Base-by-base conservation (phyloP, 30 jellyfish, hydroid and myxozoan species). In the Turritopsis rubra region DNA sequence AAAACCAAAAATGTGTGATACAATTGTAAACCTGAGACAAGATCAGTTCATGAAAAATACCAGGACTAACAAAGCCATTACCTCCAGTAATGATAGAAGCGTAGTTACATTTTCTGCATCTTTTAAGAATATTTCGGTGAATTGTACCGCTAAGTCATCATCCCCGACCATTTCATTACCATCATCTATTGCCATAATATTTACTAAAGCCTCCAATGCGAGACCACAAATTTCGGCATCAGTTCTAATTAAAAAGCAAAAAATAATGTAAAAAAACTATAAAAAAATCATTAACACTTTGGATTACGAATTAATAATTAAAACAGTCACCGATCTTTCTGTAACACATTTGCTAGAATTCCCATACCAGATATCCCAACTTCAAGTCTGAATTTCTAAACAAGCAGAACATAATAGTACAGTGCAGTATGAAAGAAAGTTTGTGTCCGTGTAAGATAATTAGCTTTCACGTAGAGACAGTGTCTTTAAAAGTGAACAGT, bases 361-460 rank as follows among this genome's bases (percentile, higher is more conserved):
- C 85, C 93, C 98, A 92, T 92, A 22, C 91, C 92, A n/a, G 90
- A 82, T 79, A 96, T 92, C 18, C 98, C 98, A 84, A 92, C 98
- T 79, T 92, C 98, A 8, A 92, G 88, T 73, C 87, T 84, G 84
- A 86, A 92, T 85, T 92, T 92, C 98, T 92, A 65, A 20, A 80
- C 68, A 53, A n/a, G n/a, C n/a, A n/a, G n/a, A n/a, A n/a, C n/a
- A n/a, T n/a, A n/a, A n/a, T n/a, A n/a, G n/a, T n/a, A n/a, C n/a
- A n/a, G n/a, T n/a, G n/a, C n/a, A n/a, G n/a, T n/a, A n/a, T n/a
- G n/a, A n/a, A n/a, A n/a, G n/a, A n/a, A n/a, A n/a, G n/a, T n/a
- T n/a, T n/a, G n/a, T n/a, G n/a, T n/a, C n/a, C n/a, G n/a, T n/a
- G n/a, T n/a, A n/a, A n/a, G n/a, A n/a, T n/a, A n/a, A n/a, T n/a